These are phyloP conservation scores for Rhagophthalmus giganteus DNA, from an alignment of 2,888 invertebrate genomes.

Conservation along the genomic window DNA sequence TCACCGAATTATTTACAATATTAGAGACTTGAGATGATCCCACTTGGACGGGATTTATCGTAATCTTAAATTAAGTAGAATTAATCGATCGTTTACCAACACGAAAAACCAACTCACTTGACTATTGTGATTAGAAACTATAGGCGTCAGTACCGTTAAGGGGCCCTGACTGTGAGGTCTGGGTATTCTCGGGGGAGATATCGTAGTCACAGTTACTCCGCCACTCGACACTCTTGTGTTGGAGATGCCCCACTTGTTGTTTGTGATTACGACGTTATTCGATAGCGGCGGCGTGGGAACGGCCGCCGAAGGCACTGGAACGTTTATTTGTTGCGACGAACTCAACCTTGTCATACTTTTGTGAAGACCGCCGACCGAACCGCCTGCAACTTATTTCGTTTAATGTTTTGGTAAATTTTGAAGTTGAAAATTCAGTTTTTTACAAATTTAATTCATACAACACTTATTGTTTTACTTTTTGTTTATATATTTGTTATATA, in stretches of 20 bases:
- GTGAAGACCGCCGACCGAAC: constrained; percentile 76
- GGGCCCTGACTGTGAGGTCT: constrained; percentile 62
- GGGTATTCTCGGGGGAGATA: constrained; percentile 58
- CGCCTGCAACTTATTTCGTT: constrained; percentile 59
- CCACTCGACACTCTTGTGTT: constrained; percentile 58
- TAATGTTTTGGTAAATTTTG: no score
- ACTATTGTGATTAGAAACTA: constrained; percentile 38
- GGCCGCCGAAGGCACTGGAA: constrained; percentile 36
- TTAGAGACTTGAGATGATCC: constrained; percentile 24
- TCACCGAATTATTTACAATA: constrained; percentile 44
- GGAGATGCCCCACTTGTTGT: constrained; percentile 58
- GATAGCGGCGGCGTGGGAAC: constrained; percentile 54
- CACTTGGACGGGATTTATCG: constrained; percentile 34
- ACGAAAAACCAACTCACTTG: no score
- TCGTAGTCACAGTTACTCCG: constrained; percentile 69
- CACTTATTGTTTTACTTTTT: no score
- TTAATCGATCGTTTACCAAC: no score
- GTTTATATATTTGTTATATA: no score
- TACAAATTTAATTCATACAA: no score
- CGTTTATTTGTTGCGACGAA: constrained; percentile 75
- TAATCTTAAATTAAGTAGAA: constrained; percentile 27
- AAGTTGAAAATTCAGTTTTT: no score
- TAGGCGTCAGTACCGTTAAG: constrained; percentile 46
- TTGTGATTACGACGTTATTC: constrained; percentile 58
- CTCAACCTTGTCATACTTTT: constrained; percentile 82